phyloP scores from a whole-genome alignment of 1,140 invertebrate genomes.

The Samia ricini region DNA sequence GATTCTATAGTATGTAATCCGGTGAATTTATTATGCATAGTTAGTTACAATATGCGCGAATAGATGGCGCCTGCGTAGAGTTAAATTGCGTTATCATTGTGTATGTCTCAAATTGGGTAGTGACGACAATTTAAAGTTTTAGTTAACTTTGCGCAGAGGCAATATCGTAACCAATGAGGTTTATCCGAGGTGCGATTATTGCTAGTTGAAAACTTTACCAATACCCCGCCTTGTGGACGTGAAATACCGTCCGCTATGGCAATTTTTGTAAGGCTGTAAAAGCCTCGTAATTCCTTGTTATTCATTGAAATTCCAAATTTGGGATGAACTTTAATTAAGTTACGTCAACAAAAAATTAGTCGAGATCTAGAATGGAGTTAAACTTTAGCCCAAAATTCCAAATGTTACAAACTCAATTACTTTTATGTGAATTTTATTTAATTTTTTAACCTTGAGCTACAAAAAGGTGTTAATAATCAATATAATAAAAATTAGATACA shows the following conservation, averaged over 20 bases:
- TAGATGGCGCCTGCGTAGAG: conserved; percentile 34
- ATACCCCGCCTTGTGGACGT: conserved; percentile 95
- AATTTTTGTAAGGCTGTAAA: conserved; percentile 87
- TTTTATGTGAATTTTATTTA: too few relatives aligned
- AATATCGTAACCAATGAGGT: conserved; percentile 87
- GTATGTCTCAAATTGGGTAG: background rate
- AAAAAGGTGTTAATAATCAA: too few relatives aligned
- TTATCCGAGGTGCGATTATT: conserved; percentile 92
- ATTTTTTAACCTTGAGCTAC: too few relatives aligned
- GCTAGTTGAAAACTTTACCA: conserved; percentile 95
- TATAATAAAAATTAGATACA: too few relatives aligned
- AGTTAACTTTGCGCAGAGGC: conserved; percentile 83
- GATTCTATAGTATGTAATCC: too few relatives aligned
- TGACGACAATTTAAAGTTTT: background rate
- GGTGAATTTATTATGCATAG: too few relatives aligned
- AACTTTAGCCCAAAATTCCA: too few relatives aligned
- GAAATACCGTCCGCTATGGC: conserved; percentile 94
- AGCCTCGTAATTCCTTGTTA: background rate
- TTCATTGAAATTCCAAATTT: background rate
- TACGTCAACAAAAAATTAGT: too few relatives aligned
- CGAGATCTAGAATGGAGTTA: too few relatives aligned
- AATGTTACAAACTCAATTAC: too few relatives aligned
- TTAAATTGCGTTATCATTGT: conserved; percentile 35
- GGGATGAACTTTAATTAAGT: too few relatives aligned
- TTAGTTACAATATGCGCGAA: conserved; percentile 7